phyloP scores from a whole-genome alignment of 2,797 vertebrate species.

The Sternarchorhynchus goeldii region DNA sequence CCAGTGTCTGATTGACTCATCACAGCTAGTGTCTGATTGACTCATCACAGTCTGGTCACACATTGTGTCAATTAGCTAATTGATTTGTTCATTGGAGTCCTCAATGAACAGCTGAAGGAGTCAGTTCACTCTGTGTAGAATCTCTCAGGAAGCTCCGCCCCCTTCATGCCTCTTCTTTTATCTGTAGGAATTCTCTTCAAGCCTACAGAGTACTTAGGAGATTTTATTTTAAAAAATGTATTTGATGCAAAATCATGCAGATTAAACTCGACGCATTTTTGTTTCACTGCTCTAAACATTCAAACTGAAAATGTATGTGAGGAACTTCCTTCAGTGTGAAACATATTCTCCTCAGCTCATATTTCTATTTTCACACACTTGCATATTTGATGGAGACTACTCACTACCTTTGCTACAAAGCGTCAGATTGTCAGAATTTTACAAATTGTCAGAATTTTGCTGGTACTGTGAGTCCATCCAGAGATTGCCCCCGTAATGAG shows the following conservation, averaged over 20 bases:
- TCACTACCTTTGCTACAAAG: no score
- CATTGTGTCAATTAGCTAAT: slow-evolving; percentile 28
- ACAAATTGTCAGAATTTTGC: no score
- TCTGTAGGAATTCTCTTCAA: slow-evolving; percentile 24
- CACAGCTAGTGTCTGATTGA: neutral
- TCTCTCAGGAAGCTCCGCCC: slow-evolving; percentile 10
- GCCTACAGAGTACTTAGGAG: slow-evolving; percentile 27
- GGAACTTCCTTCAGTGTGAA: slow-evolving; percentile 31
- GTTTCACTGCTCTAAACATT: slow-evolving; percentile 27
- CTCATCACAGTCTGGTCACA: neutral
- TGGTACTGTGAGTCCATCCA: no score
- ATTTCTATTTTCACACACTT: neutral
- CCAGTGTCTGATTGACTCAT: neutral
- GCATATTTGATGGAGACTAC: no score
- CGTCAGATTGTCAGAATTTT: no score
- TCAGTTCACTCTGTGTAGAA: slow-evolving; percentile 1
- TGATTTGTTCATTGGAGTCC: slow-evolving; percentile 31
- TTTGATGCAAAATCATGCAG: slow-evolving; percentile 37
- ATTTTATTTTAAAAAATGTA: slow-evolving; percentile 41
- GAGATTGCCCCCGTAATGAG: no score
- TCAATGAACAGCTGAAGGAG: slow-evolving; percentile 21
- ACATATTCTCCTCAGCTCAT: neutral
- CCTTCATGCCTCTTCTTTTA: slow-evolving; percentile 25
- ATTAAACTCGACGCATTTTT: slow-evolving; percentile 48
- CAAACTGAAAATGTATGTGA: slow-evolving; percentile 27